Base-by-base conservation (phyloP, 2,113 vertebrate genomes). In the Cisticola juncidis region DNA sequence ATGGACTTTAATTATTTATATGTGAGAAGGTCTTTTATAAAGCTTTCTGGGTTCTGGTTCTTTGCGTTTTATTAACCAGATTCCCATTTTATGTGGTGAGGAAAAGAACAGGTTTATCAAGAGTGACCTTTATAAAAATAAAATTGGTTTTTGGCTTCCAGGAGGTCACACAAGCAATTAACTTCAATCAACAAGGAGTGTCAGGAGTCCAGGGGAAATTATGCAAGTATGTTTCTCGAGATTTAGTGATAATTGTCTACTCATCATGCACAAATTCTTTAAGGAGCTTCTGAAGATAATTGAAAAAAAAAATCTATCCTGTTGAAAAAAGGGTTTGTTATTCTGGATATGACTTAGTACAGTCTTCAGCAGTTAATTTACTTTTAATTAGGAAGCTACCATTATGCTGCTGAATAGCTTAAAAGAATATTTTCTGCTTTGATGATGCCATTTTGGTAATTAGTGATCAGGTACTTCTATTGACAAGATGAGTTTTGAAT, bases 171-270 rank as follows among this genome's bases (percentile, higher is more conserved):
- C 38, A 92, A 92, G 86, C 95, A 94, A 95, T 97, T 97, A 96
- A 94, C 92, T 96, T 96, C 94, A 95, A 95, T 95, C 92, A 96
- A 86, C 76, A 92, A 92, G 72, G 94, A 92, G 62, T 94, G 89
- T 89, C 62, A 88, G 77, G 77, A 92, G 62, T 92, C 89, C 80
- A 81, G 56, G 76, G 66, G 53, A 96, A 96, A 94, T 82, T 94
- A 95, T 79, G 65, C 86, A 86, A 92, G 76, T 58, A 42, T 51
- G 31, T 94, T 97, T 94, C 86, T 95, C 69, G 73, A 92, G 82
- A 77, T 86, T 90, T 80, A 74, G 76, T 73, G 89, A 94, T 97
- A 97, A 96, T 95, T 96, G 85, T 90, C 85, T 94, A 24, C 35
- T 90, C 73, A 77, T 96, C 62, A 26, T 85, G 65, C 62, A 79